Evolutionary conservation across 2,113 vertebrate species (phyloP).

Genomic region (Tachysurus fulvidraco): DNA sequence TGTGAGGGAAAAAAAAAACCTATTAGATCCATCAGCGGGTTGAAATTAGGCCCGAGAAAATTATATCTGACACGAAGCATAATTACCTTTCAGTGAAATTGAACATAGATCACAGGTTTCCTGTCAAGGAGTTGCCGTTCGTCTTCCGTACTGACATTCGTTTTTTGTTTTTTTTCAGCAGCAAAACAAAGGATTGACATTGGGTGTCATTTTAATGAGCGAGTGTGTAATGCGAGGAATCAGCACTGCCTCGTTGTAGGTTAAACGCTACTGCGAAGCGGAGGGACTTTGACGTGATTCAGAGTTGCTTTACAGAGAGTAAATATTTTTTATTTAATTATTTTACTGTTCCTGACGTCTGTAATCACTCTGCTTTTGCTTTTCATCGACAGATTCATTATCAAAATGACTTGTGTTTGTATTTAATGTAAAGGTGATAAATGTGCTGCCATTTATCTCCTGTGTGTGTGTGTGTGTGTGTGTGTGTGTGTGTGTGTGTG

Average conservation of each 20-base stretch:
- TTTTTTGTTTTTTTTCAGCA: conserved; percentile 23
- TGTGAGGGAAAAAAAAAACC: conserved; percentile 41
- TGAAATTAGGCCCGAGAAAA: conserved; percentile 55
- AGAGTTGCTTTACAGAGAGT: neutral
- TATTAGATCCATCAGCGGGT: conserved; percentile 53
- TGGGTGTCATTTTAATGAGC: conserved; percentile 52
- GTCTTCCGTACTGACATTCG: conserved; percentile 45
- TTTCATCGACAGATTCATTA: neutral
- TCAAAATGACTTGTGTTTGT: neutral
- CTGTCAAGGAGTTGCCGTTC: conserved; percentile 43
- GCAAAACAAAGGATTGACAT: conserved; percentile 54
- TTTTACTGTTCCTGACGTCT: neutral
- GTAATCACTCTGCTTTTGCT: neutral
- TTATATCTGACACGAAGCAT: conserved; percentile 58
- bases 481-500: neutral
- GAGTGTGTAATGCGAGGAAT: conserved; percentile 41
- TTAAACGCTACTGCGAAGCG: conserved; percentile 17
- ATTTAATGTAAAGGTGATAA: neutral
- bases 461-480: neutral
- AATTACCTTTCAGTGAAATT: conserved; percentile 59
- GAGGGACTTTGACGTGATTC: neutral
- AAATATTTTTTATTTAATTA: too few relatives aligned
- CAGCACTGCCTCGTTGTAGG: neutral
- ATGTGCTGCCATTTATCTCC: neutral
- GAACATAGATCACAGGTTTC: conserved; percentile 55